phyloP scores from a whole-genome alignment of 2,113 vertebrate species.

The Engraulis encrasicolus region DNA sequence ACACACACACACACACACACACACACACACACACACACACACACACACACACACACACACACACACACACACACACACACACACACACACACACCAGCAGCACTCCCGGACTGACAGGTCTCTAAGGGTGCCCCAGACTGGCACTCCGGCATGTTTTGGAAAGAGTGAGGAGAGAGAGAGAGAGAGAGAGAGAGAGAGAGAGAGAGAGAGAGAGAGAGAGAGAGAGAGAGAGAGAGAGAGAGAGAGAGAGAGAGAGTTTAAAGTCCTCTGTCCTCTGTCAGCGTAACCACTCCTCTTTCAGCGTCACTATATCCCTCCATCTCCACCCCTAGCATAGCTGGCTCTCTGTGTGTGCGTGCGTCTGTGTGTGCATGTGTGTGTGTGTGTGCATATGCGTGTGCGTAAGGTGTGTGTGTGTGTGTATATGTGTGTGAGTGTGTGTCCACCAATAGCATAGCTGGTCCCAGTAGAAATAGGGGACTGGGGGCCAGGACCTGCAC shows the following conservation, averaged over 20 bases:
- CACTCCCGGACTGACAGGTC: slow-evolving; percentile 55
- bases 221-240: neutral
- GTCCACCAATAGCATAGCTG: slow-evolving; percentile 37
- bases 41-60: no score
- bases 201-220: neutral
- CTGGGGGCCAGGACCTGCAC: slow-evolving; percentile 42
- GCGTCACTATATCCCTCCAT: neutral
- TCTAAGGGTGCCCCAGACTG: slow-evolving; percentile 44
- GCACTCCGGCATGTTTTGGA: slow-evolving; percentile 68
- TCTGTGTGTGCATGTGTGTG: no score
- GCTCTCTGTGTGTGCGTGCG: no score
- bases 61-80: no score
- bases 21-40: no score
- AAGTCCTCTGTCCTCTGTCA: slow-evolving; percentile 66
- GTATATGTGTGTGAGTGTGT: no score
- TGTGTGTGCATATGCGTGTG: no score
- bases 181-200: neutral
- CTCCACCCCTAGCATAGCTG: slow-evolving; percentile 35
- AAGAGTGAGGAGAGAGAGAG: slow-evolving; percentile 64
- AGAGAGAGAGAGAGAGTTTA: slow-evolving; percentile 58
- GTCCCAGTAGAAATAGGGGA: no score
- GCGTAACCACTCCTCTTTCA: slow-evolving; percentile 42
- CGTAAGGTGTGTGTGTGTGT: no score
- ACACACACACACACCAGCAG: no score
- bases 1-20: no score